Conservation (phyloP, 2,113 vertebrate species). For the Morone chrysops region DNA sequence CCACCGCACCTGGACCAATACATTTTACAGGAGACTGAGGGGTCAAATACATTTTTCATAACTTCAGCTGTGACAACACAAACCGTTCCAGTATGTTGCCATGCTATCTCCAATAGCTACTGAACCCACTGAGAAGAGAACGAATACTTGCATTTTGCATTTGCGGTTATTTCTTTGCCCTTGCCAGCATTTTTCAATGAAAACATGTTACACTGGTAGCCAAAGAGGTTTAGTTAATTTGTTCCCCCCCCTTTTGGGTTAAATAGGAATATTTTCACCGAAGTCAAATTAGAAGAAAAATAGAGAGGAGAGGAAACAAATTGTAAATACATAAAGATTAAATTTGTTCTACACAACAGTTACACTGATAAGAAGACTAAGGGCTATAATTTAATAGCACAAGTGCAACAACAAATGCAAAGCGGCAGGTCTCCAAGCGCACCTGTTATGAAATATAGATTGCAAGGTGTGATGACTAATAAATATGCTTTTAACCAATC, state of each 20-base stretch:
- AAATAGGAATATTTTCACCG: not conserved
- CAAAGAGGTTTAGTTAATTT: conserved; percentile 2
- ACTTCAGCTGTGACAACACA: conserved; percentile 69
- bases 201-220: not conserved
- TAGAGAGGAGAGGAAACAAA: not conserved
- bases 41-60: conserved; percentile 74
- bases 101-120: conserved; percentile 28
- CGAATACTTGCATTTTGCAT: conserved; percentile 49
- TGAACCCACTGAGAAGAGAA: conserved; percentile 41
- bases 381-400: not conserved
- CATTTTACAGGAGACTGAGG: conserved; percentile 66
- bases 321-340: not conserved
- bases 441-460: not conserved
- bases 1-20: conserved; percentile 48
- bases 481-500: not conserved
- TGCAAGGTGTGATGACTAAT: not conserved
- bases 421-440: too few species aligned
- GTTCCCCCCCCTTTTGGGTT: not conserved
- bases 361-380: not conserved
- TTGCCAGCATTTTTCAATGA: conserved; percentile 22
- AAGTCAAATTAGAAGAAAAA: conserved; percentile 15
- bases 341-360: not conserved
- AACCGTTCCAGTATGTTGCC: conserved; percentile 49
- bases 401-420: not conserved
- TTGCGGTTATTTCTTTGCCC: conserved; percentile 29